Evolutionary conservation across 2,113 vertebrate species (phyloP), one percentile per base, ranked within the genome.

Genomic region (Dipodomys ordii): DNA sequence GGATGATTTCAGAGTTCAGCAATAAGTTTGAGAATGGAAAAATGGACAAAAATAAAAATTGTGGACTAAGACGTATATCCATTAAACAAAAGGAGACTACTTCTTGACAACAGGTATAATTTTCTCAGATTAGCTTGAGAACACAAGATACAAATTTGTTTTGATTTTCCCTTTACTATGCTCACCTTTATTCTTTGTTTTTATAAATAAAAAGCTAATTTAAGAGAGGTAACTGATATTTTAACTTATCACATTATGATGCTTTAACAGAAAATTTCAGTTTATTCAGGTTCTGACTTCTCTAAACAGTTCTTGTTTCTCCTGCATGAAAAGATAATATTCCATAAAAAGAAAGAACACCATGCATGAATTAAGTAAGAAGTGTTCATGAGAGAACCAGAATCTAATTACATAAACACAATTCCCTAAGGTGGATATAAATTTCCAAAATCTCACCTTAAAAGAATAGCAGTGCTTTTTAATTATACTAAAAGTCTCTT

Each of bases 401-500:
- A 96, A 90, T 92, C 82, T 83, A 95, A 94, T 96, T 96, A 93
- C 62, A 90, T 87, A 95, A 96, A 96, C 77, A 95, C 35, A 95
- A 77, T 95, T 95, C 76, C 67, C 90, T 94, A 97, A 96, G 95
- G 96, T 96, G 83, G 93, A 93, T 94, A 95, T 93, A 95, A 94
- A 83, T 95, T 94, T 94, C 46, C 87, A 92, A 95, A 95, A 90
- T 94, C 92, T 96, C 92, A 10, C 94, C 90, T 95, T 91, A 82
- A 90, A 94, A 96, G 87, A 83, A 62, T 71, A 82, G 71, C 78
- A 77, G 32, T 93, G 28, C 68, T 95, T 97, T 97, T 96, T 94
- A 96, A 97, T 96, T 97, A 97, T 92, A 79, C 83, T 97, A 92
- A 96, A 96, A 97, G 97, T 97, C 83, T 83, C 94, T 86, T 96